Percentiles rank a stretch among this genome's conserved stretches.
phyloP scores from a whole-genome alignment of 2,797 vertebrate genomes.

The Enteromius argenteus region DNA sequence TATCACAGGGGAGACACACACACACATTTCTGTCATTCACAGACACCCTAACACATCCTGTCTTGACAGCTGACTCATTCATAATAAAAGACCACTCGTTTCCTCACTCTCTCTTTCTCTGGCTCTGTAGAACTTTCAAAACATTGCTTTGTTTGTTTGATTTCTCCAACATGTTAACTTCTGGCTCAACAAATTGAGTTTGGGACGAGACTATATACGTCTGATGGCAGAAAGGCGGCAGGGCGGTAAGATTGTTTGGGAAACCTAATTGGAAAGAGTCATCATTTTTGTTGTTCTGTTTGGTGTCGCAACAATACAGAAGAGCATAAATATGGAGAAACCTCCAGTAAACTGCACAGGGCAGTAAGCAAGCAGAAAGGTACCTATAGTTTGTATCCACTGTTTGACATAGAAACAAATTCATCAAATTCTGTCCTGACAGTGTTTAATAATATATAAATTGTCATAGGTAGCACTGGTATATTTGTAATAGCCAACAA shows the following conservation, averaged over 20 bases:
- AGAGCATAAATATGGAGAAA: background rate
- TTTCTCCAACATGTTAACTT: background rate
- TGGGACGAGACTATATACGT: background rate
- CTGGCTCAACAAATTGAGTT: background rate
- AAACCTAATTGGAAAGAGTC: background rate
- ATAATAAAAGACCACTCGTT: slow-evolving; percentile 15
- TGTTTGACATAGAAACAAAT: background rate
- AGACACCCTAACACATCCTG: slow-evolving; percentile 15
- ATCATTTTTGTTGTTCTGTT: background rate
- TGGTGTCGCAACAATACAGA: background rate
- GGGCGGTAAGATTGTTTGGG: background rate
- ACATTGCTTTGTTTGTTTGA: slow-evolving; percentile 20
- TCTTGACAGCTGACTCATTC: background rate
- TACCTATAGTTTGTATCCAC: background rate
- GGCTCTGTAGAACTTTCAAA: background rate
- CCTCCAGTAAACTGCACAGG: background rate
- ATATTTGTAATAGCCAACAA: too few relatives aligned
- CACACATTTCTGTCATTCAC: background rate
- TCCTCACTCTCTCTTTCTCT: slow-evolving; percentile 22
- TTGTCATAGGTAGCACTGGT: too few relatives aligned
- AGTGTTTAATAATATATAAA: background rate
- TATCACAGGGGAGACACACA: slow-evolving; percentile 54
- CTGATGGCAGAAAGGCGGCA: background rate
- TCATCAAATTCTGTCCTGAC: background rate
- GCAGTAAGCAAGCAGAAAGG: background rate